Base-by-base conservation (phyloP, 1,140 invertebrate genomes). In the Geopemphigus sp. region DNA sequence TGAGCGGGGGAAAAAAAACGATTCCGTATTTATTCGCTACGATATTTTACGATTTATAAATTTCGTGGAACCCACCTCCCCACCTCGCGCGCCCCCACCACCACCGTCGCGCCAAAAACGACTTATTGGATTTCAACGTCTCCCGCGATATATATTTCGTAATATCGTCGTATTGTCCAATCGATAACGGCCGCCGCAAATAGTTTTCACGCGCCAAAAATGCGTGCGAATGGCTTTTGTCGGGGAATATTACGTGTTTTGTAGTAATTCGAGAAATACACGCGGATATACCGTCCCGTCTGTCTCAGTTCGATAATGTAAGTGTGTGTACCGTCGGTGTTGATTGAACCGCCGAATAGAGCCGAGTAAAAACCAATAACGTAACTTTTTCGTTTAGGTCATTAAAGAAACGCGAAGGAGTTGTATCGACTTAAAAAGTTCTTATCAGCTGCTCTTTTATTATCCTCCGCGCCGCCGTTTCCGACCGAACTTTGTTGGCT, bases 301-400 rank as follows among this genome's bases (percentile, higher is more conserved):
- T 4, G 32, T 8, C n/a, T n/a, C 32, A 39, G 32, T 8, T 8
- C 32, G 29, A 29, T 26, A 29, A 17, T 32, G 26, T 6, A 22
- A 12, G 19, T n/a, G n/a, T 66, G 17, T 39, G 22, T 54, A 10
- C 19, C 14, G 0, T 8, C 11, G 56, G 56, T 12, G 54, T 72
- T 54, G 47, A 54, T 29, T 72, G 50, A 72, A 54, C 1, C 10
- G 32, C 8, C 32, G 32, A 39, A 39, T 8, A 39, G 32, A 3
- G 32, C 32, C 32, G 22, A 61, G 8, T 59, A 26, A 78, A 57
- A 78, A 45, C 39, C 74, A 78, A 78, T 63, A 78, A 63, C 39
- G 0, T 26, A 29, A 74, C 39, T 78, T 78, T 78, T 57, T 63
- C 74, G 11, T 78, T 78, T 78, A 53, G 39, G 57, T 76, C 32